Evolutionary conservation across 2,797 vertebrate species (phyloP), one percentile per base, ranked within the genome.

Genomic region (Lacerta bilineata): DNA sequence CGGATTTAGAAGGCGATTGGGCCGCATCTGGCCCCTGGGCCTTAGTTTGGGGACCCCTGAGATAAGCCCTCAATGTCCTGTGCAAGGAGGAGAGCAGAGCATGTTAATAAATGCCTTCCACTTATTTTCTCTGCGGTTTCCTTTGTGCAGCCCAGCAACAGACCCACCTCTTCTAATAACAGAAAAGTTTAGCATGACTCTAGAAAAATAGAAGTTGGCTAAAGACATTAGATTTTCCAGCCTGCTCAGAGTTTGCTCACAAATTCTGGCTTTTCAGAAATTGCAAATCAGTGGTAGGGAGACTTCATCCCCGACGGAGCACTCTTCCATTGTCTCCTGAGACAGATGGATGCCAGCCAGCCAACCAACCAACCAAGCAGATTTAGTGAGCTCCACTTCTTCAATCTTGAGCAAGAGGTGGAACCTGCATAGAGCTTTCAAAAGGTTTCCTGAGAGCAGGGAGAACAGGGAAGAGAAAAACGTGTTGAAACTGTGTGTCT

Each of bases 121-220:
- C 61, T 66, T 74, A 11, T 3, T 2, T 84, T 89, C 83, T 1
- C 61, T 36, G 80, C 6, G 0, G 15, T 68, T 10, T 5, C 0
- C 13, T 43, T 87, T 66, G 5, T 2, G 4, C 50, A 6, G 33
- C 68, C 80, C 68, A 72, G 2, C 27, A 72, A 71, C 23, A 75
- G 82, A n/a, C 83, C 27, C 0, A 0, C 2, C 87, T 33, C 41
- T 80, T 82, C 64, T 25, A 81, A 1, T 82, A 87, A 41, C 84
- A 90, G 89, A 86, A 86, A 84, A 83, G 59, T 93, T 93, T 89
- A 81, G 85, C 87, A 3, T 33, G 66, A 80, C 78, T 79, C 69
- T 82, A 85, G 78, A 84, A 84, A 81, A 88, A 91, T 41, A 71
- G 84, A 39, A 29, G 33, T 46, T 13, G 87, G 29, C 55, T 25